A percentile compares a stretch with the other conserved stretches of the same genome.
Conservation (phyloP, 2,113 vertebrate genomes). For the Pardalotus punctatus region DNA sequence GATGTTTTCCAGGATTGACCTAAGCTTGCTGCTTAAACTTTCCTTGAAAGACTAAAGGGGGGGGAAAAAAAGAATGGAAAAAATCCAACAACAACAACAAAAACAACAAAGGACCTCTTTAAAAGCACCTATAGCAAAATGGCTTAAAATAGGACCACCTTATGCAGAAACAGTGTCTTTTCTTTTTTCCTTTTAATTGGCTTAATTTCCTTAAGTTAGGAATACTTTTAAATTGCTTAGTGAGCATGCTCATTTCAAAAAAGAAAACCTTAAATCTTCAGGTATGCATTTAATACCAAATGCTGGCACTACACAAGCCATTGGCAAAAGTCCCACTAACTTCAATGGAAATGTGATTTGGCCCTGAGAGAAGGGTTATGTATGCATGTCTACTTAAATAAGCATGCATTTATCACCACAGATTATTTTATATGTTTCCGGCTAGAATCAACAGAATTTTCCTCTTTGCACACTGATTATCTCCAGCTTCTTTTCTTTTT, state of each 20-base stretch:
- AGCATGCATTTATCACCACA: background rate
- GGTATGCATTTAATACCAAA: slow-evolving; percentile 5
- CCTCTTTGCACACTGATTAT: background rate
- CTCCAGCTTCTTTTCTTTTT: background rate
- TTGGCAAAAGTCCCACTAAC: background rate
- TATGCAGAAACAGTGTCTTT: background rate
- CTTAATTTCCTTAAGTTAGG: background rate
- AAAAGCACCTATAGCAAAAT: background rate
- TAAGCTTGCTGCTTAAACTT: background rate
- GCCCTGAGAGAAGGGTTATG: background rate
- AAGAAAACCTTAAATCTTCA: background rate
- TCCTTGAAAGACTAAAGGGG: background rate
- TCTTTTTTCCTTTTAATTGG: background rate
- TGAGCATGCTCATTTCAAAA: background rate
- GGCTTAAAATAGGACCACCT: background rate
- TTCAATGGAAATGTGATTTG: background rate
- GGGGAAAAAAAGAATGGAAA: fast-evolving
- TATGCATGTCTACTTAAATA: background rate
- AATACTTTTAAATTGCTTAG: background rate
- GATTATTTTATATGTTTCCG: background rate
- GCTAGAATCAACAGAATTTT: background rate
- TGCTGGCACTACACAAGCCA: background rate
- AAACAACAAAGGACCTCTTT: background rate
- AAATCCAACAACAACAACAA: background rate
- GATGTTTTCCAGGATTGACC: background rate